A percentile compares a stretch with the other conserved stretches of the same genome.
phyloP scores from a whole-genome alignment of 2,797 vertebrate species.

The Vipera latastei region DNA sequence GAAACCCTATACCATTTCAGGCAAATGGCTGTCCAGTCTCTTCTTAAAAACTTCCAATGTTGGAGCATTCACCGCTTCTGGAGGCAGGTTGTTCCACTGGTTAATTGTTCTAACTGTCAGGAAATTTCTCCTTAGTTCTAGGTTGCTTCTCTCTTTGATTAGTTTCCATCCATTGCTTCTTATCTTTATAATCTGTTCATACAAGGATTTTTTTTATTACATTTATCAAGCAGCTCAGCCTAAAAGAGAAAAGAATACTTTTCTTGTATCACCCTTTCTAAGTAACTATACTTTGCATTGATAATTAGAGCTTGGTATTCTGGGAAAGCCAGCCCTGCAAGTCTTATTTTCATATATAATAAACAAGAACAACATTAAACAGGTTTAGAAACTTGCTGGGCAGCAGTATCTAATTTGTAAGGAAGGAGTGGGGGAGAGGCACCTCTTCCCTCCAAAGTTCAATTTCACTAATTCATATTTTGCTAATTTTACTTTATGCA shows the following conservation, averaged over 20 bases:
- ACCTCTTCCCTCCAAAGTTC: not conserved
- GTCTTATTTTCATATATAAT: constrained; percentile 50
- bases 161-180: too few species aligned
- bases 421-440: not conserved
- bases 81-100: too few species aligned
- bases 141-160: too few species aligned
- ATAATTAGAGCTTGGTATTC: constrained; percentile 55
- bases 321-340: constrained; percentile 55
- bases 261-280: constrained; percentile 34
- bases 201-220: not conserved
- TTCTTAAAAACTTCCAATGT: too few species aligned
- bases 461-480: not conserved
- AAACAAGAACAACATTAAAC: constrained; percentile 50
- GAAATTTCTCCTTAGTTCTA: too few species aligned
- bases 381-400: constrained; percentile 46
- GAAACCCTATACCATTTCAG: too few species aligned
- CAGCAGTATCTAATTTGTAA: constrained; percentile 27
- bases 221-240: constrained; percentile 3
- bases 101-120: too few species aligned
- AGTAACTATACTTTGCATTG: constrained; percentile 45
- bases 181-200: not conserved
- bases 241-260: constrained; percentile 35
- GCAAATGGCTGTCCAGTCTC: too few species aligned
- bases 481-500: not conserved
- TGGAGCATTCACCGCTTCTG: too few species aligned